Conservation (phyloP, 2,888 invertebrate species). For the Ephialtes manifestator region DNA sequence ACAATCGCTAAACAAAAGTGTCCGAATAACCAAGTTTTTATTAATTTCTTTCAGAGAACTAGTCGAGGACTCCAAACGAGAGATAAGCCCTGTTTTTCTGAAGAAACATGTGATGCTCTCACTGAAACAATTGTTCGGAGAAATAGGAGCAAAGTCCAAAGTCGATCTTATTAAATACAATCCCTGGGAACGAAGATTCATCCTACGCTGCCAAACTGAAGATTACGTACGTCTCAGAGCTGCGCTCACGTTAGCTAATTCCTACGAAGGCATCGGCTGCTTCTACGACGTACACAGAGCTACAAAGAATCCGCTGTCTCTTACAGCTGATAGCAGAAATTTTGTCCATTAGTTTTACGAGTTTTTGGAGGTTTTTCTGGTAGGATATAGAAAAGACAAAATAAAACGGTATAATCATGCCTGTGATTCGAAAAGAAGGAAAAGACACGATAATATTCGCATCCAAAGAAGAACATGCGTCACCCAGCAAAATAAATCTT, state of each 20-base stretch:
- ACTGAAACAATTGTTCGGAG: constrained; percentile 88
- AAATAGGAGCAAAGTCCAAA: constrained; percentile 87
- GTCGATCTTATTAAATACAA: constrained; percentile 89
- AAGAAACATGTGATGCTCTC: constrained; percentile 88
- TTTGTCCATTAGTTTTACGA: constrained; percentile 75
- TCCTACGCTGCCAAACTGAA: constrained; percentile 87
- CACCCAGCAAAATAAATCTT: constrained; percentile 90
- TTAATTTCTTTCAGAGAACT: constrained; percentile 85
- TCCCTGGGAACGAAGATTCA: constrained; percentile 85
- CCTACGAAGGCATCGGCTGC: constrained; percentile 87
- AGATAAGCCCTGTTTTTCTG: constrained; percentile 87
- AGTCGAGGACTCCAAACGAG: constrained; percentile 81
- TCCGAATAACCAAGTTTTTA: not conserved
- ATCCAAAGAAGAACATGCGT: constrained; percentile 92
- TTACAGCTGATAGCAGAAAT: constrained; percentile 80
- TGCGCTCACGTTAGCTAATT: constrained; percentile 87
- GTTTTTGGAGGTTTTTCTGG: constrained; percentile 10
- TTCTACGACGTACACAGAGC: constrained; percentile 87
- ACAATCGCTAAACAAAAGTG: not conserved
- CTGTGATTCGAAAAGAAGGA: constrained; percentile 86
- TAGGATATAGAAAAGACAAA: constrained; percentile 22
- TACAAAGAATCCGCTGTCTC: constrained; percentile 85
- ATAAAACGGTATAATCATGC: constrained; percentile 74
- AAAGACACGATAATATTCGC: constrained; percentile 95
- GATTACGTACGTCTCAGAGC: constrained; percentile 88